Evolutionary conservation across 2,113 vertebrate species (phyloP).

Genomic region (Epinephelus fuscoguttatus): DNA sequence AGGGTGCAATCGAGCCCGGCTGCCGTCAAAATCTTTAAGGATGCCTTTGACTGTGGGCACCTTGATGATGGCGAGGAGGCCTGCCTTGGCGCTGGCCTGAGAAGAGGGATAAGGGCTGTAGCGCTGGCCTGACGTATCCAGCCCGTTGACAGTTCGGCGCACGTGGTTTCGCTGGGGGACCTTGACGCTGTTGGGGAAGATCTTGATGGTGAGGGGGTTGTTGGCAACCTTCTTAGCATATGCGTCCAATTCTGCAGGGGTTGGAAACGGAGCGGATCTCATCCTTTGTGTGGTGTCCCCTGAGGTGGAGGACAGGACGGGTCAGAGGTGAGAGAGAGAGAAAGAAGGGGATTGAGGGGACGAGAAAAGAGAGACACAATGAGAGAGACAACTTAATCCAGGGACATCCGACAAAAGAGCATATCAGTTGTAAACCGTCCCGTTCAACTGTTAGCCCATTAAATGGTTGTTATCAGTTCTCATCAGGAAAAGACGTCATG

Average conservation of each 20-base stretch:
- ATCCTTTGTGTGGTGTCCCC: constrained; percentile 99
- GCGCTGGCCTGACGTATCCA: constrained; percentile 97
- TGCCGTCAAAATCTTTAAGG: constrained; percentile 97
- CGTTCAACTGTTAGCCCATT: no score
- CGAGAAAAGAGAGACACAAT: constrained; percentile 13
- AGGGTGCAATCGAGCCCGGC: constrained; percentile 91
- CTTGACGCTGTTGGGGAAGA: constrained; percentile 99
- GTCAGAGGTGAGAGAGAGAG: constrained; percentile 39
- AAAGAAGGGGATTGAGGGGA: constrained; percentile 9
- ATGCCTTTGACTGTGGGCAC: constrained; percentile 92
- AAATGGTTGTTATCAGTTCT: no score
- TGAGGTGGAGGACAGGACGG: constrained; percentile 82
- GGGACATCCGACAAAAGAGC: constrained; percentile 58
- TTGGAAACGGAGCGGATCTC: constrained; percentile 99
- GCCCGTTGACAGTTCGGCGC: constrained; percentile 97
- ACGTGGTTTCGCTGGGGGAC: constrained; percentile 99
- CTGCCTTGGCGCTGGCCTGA: constrained; percentile 93
- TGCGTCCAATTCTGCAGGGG: constrained; percentile 99
- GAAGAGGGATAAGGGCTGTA: constrained; percentile 98
- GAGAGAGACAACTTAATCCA: constrained; percentile 51
- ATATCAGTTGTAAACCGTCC: constrained; percentile 51
- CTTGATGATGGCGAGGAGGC: constrained; percentile 96
- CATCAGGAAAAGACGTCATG: no score
- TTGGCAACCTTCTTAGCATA: constrained; percentile 99
- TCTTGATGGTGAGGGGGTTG: constrained; percentile 99